Evolutionary conservation across 2,888 invertebrate genomes (phyloP), one percentile per base, ranked within the genome.

Genomic region (Alcis repandata): DNA sequence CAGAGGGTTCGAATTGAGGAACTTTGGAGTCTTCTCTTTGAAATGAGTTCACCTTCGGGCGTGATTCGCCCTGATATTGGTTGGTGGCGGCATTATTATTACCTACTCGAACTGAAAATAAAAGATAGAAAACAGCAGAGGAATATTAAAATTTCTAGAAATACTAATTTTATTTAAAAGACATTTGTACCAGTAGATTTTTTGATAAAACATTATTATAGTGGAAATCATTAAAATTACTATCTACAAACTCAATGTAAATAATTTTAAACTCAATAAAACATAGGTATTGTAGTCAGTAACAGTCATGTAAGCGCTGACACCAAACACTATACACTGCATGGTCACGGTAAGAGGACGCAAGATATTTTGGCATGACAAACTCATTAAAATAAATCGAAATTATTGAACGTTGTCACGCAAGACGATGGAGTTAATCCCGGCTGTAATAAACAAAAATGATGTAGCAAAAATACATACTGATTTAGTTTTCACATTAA

Each of bases 401-500:
- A 61, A 56, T 43, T 43, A 46, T 64, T 59, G 51, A 41, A 11
- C 27, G 43, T 58, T 64, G 45, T 60, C 53, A 62, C n/a, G 45
- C 53, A 62, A 11, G 45, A 58, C 41, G 52, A 43, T 36, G 33
- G 19, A 48, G 54, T 62, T 70, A 60, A 68, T 69, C 57, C 64
- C 56, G 63, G 71, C 69, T 49, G 51, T 70, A 71, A 77, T 75
- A 76, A 76, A 73, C 71, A 72, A 79, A 27, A 71, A 75, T 70
- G 53, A 70, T 73, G 68, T 73, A 72, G 73, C 75, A 72, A 80
- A 76, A 80, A 79, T 71, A 74, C 72, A 74, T 70, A 72, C 80
- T 87, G 89, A 89, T 90, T 91, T 90, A 90, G 88, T 87, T 88
- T 89, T 87, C 82, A 84, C 90, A 91, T 91, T 90, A 90, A 92